Conservation (phyloP, 2,888 invertebrate species). For the Hypomecis atomaria region DNA sequence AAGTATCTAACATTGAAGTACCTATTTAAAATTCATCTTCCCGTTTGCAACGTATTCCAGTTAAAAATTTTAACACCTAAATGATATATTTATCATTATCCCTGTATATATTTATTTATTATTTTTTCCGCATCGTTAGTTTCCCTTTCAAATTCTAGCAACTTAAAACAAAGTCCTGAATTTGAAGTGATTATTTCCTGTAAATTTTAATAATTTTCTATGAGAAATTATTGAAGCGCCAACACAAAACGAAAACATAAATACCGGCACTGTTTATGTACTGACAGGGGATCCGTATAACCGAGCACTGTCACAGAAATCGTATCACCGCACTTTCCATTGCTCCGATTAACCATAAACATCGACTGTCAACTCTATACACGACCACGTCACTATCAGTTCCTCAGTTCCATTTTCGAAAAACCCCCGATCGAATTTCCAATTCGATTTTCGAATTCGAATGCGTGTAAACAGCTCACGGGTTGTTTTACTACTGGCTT, state of each 20-base stretch:
- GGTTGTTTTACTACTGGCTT: slow-evolving; percentile 69
- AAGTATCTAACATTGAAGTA: background rate
- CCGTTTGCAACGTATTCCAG: background rate
- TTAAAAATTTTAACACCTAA: too few species aligned
- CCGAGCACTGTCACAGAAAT: slow-evolving; percentile 39
- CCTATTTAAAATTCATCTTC: slow-evolving; percentile 3
- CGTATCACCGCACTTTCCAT: slow-evolving; percentile 48
- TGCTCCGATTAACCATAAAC: slow-evolving; percentile 49
- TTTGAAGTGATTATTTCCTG: background rate
- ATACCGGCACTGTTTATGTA: slow-evolving; percentile 45
- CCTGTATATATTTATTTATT: too few species aligned
- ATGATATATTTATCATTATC: too few species aligned
- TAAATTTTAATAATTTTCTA: background rate
- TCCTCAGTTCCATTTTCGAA: slow-evolving; percentile 47
- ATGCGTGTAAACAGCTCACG: slow-evolving; percentile 70
- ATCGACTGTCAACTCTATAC: slow-evolving; percentile 48
- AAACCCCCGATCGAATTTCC: slow-evolving; percentile 33
- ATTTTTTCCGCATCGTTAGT: too few species aligned
- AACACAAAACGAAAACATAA: slow-evolving; percentile 42
- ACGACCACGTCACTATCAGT: slow-evolving; percentile 41
- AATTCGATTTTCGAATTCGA: slow-evolving; percentile 54
- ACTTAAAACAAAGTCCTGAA: background rate
- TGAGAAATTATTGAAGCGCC: slow-evolving; percentile 13
- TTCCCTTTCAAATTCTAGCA: background rate
- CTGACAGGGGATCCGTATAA: slow-evolving; percentile 48